phyloP scores from a whole-genome alignment of 2,888 invertebrate genomes.

The Eupithecia abbreviata region DNA sequence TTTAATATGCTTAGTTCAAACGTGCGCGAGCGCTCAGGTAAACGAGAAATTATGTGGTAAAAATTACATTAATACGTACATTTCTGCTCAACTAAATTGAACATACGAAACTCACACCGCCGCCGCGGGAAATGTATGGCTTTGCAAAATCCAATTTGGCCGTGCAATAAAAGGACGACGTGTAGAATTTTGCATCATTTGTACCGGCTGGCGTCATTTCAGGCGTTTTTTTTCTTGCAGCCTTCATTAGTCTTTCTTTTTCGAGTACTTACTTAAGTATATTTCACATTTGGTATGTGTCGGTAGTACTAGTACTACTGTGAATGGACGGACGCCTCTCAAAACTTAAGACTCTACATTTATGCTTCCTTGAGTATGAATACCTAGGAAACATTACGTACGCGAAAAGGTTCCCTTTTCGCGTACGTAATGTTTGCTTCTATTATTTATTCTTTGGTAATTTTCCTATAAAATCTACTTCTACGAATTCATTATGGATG shows the following conservation, averaged over 20 bases:
- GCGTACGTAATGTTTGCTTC: no score
- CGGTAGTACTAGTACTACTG: background rate
- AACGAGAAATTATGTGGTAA: constrained; percentile 46
- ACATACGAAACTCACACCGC: constrained; percentile 57
- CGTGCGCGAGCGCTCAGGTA: constrained; percentile 42
- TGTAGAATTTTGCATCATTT: constrained; percentile 37
- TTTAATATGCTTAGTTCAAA: constrained; percentile 43
- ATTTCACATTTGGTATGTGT: background rate
- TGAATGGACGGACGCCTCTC: constrained; percentile 1
- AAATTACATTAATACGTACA: constrained; percentile 50
- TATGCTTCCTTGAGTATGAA: no score
- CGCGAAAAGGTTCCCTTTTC: no score
- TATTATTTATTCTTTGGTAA: no score
- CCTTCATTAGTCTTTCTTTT: constrained; percentile 29
- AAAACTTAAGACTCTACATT: background rate
- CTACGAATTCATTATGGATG: no score
- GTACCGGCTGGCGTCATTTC: constrained; percentile 44
- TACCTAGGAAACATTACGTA: no score
- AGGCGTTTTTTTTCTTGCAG: constrained; percentile 37
- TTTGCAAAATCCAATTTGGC: constrained; percentile 68
- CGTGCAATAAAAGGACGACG: constrained; percentile 65
- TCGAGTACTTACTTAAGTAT: background rate
- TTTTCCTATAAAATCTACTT: no score
- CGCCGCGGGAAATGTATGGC: constrained; percentile 55
- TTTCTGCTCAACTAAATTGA: constrained; percentile 54